Base-by-base conservation (phyloP, 2,113 vertebrate species). In the Anhinga anhinga region DNA sequence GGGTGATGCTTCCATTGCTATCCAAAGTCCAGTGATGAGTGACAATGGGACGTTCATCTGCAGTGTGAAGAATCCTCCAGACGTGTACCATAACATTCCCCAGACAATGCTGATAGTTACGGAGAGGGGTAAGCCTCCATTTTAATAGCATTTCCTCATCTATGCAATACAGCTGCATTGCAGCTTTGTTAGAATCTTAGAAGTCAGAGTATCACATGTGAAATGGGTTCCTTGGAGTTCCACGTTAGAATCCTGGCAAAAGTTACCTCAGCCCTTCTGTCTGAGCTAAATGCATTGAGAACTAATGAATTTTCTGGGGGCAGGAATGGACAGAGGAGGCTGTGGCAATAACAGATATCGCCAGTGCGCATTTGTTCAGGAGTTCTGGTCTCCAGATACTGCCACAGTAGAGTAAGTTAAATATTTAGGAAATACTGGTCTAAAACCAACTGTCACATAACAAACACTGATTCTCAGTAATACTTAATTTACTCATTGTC, bases 41-140 rank as follows among this genome's bases (percentile, higher is more conserved):
- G 99, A 99, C 94, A 99, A 99, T 0, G 99, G 99, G 55, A 99
- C 99, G 0, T 99, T 98, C 96, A 98, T 97, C 52, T 99, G 99
- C 96, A 96, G 98, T 0, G 99, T 99, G 90, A 99, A 98, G 95
- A 99, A 99, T 72, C 99, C 99, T 32, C 99, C 99, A 0, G 99
- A 99, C 1, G 98, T 99, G 70, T 99, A 99, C 52, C 99, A 99
- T 26, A 98, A 97, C n/a, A 98, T 99, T 2, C 98, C 98, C 7
- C 95, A 98, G 91, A 99, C 98, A 0, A 84, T 96, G 27, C 98
- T 99, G 59, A 97, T 96, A 0, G 99, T 99, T 52, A 99, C 98
- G 0, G 98, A 98, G 40, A 97, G 98, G 76, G 97, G 99, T 99
- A 97, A 98, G 98, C 34, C 40, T 74, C 44, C 63, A 1, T 16